Conservation (phyloP, 2,113 vertebrate species). For the Salvelinus fontinalis region DNA sequence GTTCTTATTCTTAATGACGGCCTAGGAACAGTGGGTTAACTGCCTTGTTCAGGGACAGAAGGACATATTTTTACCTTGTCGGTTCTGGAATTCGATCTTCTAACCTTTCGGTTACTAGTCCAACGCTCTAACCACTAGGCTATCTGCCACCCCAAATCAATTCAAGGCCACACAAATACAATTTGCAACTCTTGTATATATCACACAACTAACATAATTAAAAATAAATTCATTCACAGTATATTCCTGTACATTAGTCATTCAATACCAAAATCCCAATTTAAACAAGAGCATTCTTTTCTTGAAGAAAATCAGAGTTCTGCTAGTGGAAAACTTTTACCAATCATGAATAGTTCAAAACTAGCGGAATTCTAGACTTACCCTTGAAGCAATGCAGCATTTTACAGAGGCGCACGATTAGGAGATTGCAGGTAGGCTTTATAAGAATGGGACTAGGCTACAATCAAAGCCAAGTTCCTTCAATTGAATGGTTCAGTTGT, state of each 20-base stretch:
- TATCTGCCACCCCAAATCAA: too few species aligned
- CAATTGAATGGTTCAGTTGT: too few species aligned
- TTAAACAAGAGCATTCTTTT: not conserved
- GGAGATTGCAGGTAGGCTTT: not conserved
- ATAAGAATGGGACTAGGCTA: too few species aligned
- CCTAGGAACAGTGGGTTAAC: too few species aligned
- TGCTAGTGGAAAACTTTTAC: conserved; percentile 83
- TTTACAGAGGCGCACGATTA: conserved; percentile 12
- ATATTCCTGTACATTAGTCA: not conserved
- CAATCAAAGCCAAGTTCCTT: too few species aligned
- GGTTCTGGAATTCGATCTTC: too few species aligned
- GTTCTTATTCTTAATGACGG: too few species aligned
- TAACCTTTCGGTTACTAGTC: too few species aligned
- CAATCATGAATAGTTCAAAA: conserved; percentile 79
- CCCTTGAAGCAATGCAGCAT: conserved; percentile 54
- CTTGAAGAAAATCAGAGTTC: conserved; percentile 73
- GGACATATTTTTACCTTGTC: too few species aligned
- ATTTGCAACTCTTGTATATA: conserved; percentile 28
- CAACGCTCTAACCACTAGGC: too few species aligned
- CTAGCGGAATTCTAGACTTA: conserved; percentile 82
- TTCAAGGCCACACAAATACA: not conserved
- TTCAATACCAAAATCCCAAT: too few species aligned
- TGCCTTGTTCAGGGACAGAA: too few species aligned
- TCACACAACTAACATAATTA: conserved; percentile 21
- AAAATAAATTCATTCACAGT: conserved; percentile 5